Base-by-base conservation (phyloP, 2,888 invertebrate species). In the Theretra japonica region DNA sequence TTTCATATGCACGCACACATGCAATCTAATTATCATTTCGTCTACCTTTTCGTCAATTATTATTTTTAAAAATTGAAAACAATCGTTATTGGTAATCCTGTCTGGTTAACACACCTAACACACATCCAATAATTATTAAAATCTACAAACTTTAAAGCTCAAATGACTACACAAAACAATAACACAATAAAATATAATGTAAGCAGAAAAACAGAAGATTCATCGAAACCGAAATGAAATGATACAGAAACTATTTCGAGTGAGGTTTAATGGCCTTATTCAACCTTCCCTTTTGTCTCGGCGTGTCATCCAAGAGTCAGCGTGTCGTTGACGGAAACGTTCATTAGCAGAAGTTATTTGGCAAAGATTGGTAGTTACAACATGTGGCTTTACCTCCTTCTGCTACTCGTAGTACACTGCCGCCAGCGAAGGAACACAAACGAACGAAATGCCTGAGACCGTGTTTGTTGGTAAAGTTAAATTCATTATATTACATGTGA, bases 321-420 rank as follows among this genome's bases (percentile, higher is more conserved):
- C 82, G 80, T 80, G 82, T 86, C 77, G 79, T 78, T 83, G 86
- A 86, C 77, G 80, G 82, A 80, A 80, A 79, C 78, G 81, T 86
- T 90, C 89, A 89, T 91, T 90, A 89, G 89, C 83, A 79, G 79
- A 80, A 86, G 82, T 80, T 83, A 86, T 89, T 93, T 93, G 92
- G 93, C 93, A 92, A 86, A 84, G 82, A 81, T 83, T 82, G 81
- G 80, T 81, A 81, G 82, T 81, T 75, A 76, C 74, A 84, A 79
- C 79, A 88, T 87, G 87, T 89, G 87, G 73, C 82, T 88, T 80
- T 89, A 87, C 83, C 79, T 89, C 81, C 75, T 86, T 73, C 82
- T 89, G 72, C 78, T 89, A 73, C 75, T 89, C 77, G 85, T 90
- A 90, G 88, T 90, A 74, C 83, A 87, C 76, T 87, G 86, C 78